Conservation (phyloP, 1,140 invertebrate genomes). For the Sitophilus oryzae region DNA sequence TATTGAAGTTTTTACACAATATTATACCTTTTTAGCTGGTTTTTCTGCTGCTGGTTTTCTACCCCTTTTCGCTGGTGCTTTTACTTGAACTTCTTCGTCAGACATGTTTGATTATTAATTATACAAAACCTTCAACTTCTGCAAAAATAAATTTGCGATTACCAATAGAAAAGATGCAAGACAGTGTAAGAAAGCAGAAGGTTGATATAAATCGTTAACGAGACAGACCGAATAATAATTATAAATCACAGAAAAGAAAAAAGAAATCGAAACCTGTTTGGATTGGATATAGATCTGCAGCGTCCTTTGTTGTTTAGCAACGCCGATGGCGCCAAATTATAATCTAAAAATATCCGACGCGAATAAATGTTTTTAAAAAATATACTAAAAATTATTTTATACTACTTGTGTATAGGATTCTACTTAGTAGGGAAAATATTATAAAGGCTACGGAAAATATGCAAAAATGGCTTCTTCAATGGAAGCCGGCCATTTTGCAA, state of each 20-base stretch:
- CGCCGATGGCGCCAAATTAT: neutral
- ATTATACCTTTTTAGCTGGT: slow-evolving; percentile 26
- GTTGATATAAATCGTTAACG: too few relatives aligned
- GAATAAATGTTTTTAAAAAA: too few relatives aligned
- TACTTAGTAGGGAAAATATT: too few relatives aligned
- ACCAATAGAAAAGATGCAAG: too few relatives aligned
- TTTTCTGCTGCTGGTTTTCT: slow-evolving; percentile 29
- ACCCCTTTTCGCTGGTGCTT: slow-evolving; percentile 26
- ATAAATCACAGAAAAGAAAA: neutral
- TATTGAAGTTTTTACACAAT: neutral
- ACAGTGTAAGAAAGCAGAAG: too few relatives aligned
- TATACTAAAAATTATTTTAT: too few relatives aligned
- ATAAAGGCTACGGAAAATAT: neutral
- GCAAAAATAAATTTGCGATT: too few relatives aligned
- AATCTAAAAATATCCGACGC: neutral
- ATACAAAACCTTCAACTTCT: too few relatives aligned
- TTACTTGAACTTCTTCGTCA: slow-evolving; percentile 31
- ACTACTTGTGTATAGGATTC: too few relatives aligned
- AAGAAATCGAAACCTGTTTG: neutral
- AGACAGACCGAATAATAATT: neutral
- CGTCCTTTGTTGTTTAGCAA: neutral
- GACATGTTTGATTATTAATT: slow-evolving; percentile 22
- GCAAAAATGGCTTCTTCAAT: neutral
- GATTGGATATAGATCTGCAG: neutral
- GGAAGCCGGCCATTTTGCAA: neutral